Percentiles rank a stretch among this genome's conserved stretches.
These are phyloP conservation scores for Ellobium chinense DNA, from an alignment of 2,888 invertebrate species.

Conservation along the genomic window DNA sequence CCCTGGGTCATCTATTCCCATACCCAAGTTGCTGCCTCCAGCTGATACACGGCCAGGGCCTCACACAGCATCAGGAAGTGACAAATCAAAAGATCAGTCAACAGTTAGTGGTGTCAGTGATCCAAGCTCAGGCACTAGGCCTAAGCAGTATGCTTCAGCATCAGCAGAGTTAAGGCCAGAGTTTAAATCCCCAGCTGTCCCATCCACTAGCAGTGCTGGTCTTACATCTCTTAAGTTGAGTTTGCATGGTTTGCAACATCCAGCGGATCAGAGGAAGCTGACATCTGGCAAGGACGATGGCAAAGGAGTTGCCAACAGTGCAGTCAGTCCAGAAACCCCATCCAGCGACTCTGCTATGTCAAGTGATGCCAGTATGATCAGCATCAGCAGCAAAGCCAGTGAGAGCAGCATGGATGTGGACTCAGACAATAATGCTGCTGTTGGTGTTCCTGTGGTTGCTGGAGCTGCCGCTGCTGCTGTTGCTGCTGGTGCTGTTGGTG, in stretches of 20 bases:
- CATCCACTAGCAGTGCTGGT: not conserved
- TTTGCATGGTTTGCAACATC: slow-evolving; percentile 36
- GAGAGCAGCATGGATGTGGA: slow-evolving; percentile 44
- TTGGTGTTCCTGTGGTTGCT: slow-evolving; percentile 5
- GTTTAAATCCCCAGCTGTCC: not conserved
- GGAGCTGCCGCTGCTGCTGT: slow-evolving; percentile 22
- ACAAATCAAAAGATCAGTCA: slow-evolving; percentile 12
- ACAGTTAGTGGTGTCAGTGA: not conserved
- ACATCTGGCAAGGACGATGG: not conserved
- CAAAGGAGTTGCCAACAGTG: slow-evolving; percentile 4
- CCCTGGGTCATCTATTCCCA: not conserved
- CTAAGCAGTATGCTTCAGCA: slow-evolving; percentile 24
- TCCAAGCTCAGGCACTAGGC: slow-evolving; percentile 16
- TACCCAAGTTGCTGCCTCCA: slow-evolving; percentile 30
- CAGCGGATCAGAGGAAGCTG: not conserved
- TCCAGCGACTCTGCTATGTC: slow-evolving; percentile 48
- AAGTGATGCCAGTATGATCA: slow-evolving; percentile 46
- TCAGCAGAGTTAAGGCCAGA: slow-evolving; percentile 21
- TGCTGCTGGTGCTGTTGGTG: slow-evolving; percentile 11
- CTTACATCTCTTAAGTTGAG: slow-evolving; percentile 20
- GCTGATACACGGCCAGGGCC: slow-evolving; percentile 8
- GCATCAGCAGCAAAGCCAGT: slow-evolving; percentile 35
- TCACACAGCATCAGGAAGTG: not conserved
- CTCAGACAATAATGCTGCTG: slow-evolving; percentile 35
- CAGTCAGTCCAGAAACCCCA: slow-evolving; percentile 45